Evolutionary conservation across 1,140 invertebrate species (phyloP).

Genomic region (Asbolus verrucosus): DNA sequence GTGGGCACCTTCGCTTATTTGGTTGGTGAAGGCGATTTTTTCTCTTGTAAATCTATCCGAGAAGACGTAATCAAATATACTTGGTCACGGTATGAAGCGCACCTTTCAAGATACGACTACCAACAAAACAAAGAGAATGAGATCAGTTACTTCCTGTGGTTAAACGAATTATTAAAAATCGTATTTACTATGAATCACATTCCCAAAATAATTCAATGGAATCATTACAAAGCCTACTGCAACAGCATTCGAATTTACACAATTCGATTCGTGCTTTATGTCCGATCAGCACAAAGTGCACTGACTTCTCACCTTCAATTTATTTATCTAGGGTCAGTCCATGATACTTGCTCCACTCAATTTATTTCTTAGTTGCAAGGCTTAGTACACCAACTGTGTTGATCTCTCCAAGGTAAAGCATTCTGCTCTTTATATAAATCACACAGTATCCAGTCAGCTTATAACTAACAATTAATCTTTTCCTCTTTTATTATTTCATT

Average conservation of each 20-base stretch:
- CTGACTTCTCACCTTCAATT: constrained; percentile 27
- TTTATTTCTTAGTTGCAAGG: constrained; percentile 12
- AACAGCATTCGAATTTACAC: no score
- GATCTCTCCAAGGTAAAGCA: constrained; percentile 2
- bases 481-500: constrained; percentile 30
- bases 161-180: constrained; percentile 11
- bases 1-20: constrained; percentile 26
- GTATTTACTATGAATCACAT: constrained; percentile 22
- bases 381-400: neutral
- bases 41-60: constrained; percentile 8
- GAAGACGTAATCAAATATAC: constrained; percentile 33
- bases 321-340: constrained; percentile 23
- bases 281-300: neutral
- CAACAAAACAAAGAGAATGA: constrained; percentile 26
- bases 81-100: constrained; percentile 39
- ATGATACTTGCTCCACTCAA: constrained; percentile 10
- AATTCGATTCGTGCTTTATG: constrained; percentile 1
- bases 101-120: constrained; percentile 23
- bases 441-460: constrained; percentile 1
- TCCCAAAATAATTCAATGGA: constrained; percentile 1
- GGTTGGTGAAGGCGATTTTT: constrained; percentile 26
- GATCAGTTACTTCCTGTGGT: constrained; percentile 40
- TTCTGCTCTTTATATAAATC: constrained; percentile 17
- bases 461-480: constrained; percentile 7
- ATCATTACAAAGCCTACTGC: no score